Base-by-base conservation (phyloP, 2,797 vertebrate genomes). In the Dendrocincla fuliginosa region DNA sequence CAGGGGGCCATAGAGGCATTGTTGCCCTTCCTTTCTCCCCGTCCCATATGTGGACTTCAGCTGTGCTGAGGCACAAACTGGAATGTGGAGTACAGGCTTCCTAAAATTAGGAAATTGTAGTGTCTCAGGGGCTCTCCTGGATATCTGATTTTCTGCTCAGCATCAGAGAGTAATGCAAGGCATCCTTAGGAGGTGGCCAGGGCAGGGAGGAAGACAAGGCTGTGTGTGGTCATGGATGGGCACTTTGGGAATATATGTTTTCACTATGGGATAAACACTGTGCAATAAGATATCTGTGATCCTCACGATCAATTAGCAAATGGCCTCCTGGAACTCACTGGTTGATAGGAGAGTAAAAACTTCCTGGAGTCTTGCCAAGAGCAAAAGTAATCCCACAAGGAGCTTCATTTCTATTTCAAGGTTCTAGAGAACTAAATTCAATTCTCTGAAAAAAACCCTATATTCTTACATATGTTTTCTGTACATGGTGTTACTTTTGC, bases 281-380 rank as follows among this genome's bases (percentile, higher is more conserved):
- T 0, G 0, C 32, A 35, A 3, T 22, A 9, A 35, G 32, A 10
- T 87, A 50, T 4, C n/a, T 63, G 32, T 23, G 8, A 9, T 41
- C 52, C 74, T 86, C 25, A 2, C 11, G 27, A 47, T 47, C 55
- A 41, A 42, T 67, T 70, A 47, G 16, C 27, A 11, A 60, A 52
- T 1, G 4, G 16, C 11, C 23, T 87, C 28, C 64, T 91, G 32
- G 74, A 75, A 49, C 52, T 25, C 23, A 24, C 18, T 16, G 24
- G 13, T 60, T 46, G 35, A 37, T 52, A 50, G 24, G 6, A 74
- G 7, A 57, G 22, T 32, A 81, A 71, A 91, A 84, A 28, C 61
- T 79, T 60, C 47, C 63, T 25, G 13, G 25, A 6, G 9, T 52
- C 32, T 67, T 86, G 67, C 39, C 27, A 73, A 86, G 35, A 57